These are phyloP conservation scores for Aspidoscelis tigris DNA, from an alignment of 2,113 vertebrate species.

Conservation along the genomic window DNA sequence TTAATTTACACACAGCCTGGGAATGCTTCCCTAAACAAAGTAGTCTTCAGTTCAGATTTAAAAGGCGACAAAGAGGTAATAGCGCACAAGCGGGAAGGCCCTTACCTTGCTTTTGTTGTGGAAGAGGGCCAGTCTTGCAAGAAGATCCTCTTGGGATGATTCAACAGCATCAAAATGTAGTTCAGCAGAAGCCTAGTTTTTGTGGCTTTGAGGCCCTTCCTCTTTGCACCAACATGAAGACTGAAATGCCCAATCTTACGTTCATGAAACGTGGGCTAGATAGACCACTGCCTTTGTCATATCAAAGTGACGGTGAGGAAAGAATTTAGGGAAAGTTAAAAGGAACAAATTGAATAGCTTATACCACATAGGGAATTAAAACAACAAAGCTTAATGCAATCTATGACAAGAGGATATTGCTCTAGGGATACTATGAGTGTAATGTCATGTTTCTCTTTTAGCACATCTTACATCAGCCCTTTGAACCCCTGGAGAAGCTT, in stretches of 20 bases:
- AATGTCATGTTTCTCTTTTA: background rate
- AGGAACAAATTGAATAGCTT: background rate
- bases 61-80: no score
- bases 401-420: background rate
- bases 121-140: no score
- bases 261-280: background rate
- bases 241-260: background rate
- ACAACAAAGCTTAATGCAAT: background rate
- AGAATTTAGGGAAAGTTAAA: background rate
- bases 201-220: background rate
- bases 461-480: background rate
- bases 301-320: background rate
- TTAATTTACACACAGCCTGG: no score
- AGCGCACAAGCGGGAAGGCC: no score
- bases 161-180: background rate
- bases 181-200: background rate
- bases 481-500: background rate
- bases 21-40: no score
- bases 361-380: background rate
- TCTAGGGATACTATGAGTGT: background rate
- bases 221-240: background rate
- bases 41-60: no score
- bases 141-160: no score
- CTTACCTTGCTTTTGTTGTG: no score
- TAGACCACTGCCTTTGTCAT: no score